A percentile compares a stretch with the other conserved stretches of the same genome.
These are phyloP conservation scores for Magallana angulata DNA, from an alignment of 1,140 invertebrate genomes.

Conservation along the genomic window DNA sequence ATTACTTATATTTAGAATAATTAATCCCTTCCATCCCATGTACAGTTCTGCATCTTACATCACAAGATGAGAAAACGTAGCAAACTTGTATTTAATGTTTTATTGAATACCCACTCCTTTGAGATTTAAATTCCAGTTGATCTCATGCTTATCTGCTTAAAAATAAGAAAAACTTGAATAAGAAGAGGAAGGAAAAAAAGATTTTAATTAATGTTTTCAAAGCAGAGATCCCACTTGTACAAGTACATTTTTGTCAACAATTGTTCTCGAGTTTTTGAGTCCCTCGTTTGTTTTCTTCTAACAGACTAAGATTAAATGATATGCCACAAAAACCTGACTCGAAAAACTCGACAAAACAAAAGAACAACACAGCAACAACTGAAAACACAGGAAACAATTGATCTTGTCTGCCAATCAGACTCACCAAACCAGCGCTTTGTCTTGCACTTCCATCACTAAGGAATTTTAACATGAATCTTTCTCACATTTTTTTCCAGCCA, in stretches of 20 bases:
- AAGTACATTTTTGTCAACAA: background rate
- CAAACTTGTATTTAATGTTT: background rate
- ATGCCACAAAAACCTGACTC: background rate
- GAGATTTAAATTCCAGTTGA: background rate
- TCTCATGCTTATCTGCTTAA: background rate
- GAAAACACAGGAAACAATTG: conserved; percentile 37
- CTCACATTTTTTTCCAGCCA: conserved; percentile 15
- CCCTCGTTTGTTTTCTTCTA: background rate
- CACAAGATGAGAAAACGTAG: background rate
- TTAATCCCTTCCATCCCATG: background rate
- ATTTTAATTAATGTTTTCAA: background rate
- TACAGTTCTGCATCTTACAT: background rate
- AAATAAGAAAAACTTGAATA: background rate
- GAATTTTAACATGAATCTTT: conserved; percentile 38
- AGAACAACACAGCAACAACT: conserved; percentile 17
- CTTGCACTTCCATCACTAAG: conserved; percentile 10
- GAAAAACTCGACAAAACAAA: background rate
- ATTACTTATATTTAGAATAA: background rate
- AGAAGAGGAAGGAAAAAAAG: background rate
- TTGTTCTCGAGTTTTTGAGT: background rate
- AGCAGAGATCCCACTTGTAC: background rate
- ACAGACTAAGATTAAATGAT: conserved; percentile 20
- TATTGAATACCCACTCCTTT: background rate
- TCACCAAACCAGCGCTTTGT: background rate
- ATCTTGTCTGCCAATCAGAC: conserved; percentile 23